Evolutionary conservation across 2,113 vertebrate genomes (phyloP).

Genomic region (Pomatorhinus ruficollis): DNA sequence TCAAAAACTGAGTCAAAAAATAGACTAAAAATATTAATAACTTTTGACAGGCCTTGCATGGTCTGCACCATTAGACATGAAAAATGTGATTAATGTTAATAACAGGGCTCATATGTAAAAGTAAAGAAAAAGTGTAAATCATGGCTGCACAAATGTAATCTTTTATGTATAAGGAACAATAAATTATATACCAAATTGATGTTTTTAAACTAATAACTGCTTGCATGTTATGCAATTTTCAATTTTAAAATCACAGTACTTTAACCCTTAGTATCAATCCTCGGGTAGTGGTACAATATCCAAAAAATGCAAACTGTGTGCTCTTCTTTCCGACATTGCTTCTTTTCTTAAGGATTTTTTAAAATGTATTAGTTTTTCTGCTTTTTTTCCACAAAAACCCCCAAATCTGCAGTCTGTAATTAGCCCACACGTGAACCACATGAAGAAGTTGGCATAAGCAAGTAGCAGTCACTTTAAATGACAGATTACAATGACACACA

Average conservation of each 20-base stretch:
- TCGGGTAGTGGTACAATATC: neutral
- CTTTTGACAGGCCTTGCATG: neutral
- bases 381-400: neutral
- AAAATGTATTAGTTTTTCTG: neutral
- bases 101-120: neutral
- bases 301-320: neutral
- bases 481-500: conserved; percentile 49
- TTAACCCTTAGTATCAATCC: neutral
- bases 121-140: neutral
- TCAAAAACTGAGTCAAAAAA: conserved; percentile 13
- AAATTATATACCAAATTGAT: neutral
- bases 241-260: neutral
- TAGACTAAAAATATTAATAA: neutral
- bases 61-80: neutral
- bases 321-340: neutral
- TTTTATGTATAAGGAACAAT: neutral
- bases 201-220: neutral
- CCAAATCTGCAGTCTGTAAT: neutral
- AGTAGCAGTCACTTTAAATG: conserved; percentile 25
- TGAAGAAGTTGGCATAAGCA: conserved; percentile 9
- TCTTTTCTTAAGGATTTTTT: neutral
- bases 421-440: neutral
- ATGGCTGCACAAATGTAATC: neutral
- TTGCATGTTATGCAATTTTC: neutral
- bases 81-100: neutral